Base-by-base conservation (phyloP, 2,888 invertebrate genomes). In the Erebia ligea region DNA sequence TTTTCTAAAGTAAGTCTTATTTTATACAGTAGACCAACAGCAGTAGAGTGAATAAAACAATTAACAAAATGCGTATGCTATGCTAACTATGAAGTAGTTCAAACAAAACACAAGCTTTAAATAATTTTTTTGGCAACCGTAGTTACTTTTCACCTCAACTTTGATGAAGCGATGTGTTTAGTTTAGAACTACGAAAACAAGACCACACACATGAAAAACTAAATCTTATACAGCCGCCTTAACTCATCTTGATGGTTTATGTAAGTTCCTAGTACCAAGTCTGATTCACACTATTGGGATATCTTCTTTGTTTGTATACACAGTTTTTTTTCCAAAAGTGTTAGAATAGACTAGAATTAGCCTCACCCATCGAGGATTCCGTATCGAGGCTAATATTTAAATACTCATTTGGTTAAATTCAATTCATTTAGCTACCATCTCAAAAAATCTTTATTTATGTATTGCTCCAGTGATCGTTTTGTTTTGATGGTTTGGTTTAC, bases 131-230 rank as follows among this genome's bases (percentile, higher is more conserved):
- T 10, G 54, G 19, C 19, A 48, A 21, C 69, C 70, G 74, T 70
- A 61, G 59, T 71, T 82, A 84, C 86, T 86, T 84, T 84, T 78
- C 54, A 64, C 54, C 64, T 54, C 40, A 76, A 82, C 71, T 73
- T 75, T 80, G 82, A 80, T 64, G 54, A 64, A 17, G 64, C 82
- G 79, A 84, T 84, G 85, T 81, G 80, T 80, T 83, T 81, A 81
- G 77, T 80, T 83, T 81, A 81, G 77, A 80, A 79, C 75, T 79
- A 82, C 81, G 83, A 82, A 81, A 84, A 81, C 75, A 78, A 85
- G 92, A 89, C 92, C 91, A 91, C 91, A 91, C 91, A 86, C 87
- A 79, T 75, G 77, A 78, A 73, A 71, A 65, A 65, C 54, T 25
- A 17, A n/a, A 9, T 56, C 62, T 67, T 66, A 40, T 72, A 69